Evolutionary conservation across 2,797 vertebrate genomes (phyloP), one percentile per base, ranked within the genome.

Genomic region (Tamandua tetradactyla): DNA sequence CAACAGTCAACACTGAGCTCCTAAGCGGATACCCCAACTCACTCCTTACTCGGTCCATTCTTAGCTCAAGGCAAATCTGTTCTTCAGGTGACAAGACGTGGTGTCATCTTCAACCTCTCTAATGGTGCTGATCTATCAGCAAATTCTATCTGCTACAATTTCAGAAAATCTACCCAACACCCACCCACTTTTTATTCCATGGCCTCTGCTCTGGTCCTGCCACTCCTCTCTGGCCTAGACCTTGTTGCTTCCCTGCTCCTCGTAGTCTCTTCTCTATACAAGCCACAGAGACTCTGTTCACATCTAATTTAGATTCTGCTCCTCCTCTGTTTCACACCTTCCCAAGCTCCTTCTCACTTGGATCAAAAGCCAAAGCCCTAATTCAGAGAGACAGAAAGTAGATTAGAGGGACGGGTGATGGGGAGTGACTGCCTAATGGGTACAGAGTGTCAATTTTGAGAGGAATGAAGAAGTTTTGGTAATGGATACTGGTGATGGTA

Each of bases 331-430:
- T n/a, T 37, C 18, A 68, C 17, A 55, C 23, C 10, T 27, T 86
- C n/a, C 49, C 0, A 0, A 40, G 68, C 4, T 6, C 71, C 13
- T 1, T 9, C 27, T 55, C 52, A n/a, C 32, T 44, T 1, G 35
- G 0, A 32, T 27, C n/a, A 30, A 62, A 87, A 0, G 4, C 52
- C 47, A 49, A 59, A 42, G 44, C 42, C 72, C 37, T 5, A 20
- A 55, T 55, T 55, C 20, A 55, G 20, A 55, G 55, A 55, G 6
- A 55, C 55, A 22, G 55, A 7, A 20, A 55, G 20, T 55, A 55
- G 6, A 20, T 55, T 7, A 55, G 55, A 55, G 55, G 55, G 55
- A 55, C 55, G 55, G 55, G 55, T 18, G 20, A 22, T 20, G 20
- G 55, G 55, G 20, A 55, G 55, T 22, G 55, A 55, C 55, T 55